Conservation (phyloP, 2,888 invertebrate species). For the Idaea biselata region DNA sequence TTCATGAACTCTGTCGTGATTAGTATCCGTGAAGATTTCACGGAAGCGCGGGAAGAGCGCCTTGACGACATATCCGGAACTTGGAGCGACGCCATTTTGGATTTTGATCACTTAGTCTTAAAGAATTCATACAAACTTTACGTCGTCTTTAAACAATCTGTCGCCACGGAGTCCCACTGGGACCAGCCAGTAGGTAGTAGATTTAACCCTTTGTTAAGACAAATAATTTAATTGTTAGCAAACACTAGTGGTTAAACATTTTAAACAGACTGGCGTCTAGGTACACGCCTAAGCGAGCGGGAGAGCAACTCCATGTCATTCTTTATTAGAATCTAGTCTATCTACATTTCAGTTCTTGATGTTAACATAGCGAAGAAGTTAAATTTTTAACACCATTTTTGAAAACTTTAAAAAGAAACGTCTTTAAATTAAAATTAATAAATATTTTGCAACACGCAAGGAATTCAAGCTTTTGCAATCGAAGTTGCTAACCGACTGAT, state of each 20-base stretch:
- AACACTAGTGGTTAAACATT: too few species aligned
- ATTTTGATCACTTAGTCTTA: background rate
- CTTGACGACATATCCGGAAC: conserved; percentile 31
- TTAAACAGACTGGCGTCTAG: too few species aligned
- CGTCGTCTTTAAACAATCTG: too few species aligned
- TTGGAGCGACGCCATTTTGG: conserved; percentile 25
- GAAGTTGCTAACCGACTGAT: conserved; percentile 13
- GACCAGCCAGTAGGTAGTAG: too few species aligned
- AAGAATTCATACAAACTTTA: background rate
- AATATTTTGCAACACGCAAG: conserved; percentile 8
- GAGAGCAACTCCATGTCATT: too few species aligned
- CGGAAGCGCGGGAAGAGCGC: conserved; percentile 26
- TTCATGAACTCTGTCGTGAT: conserved; percentile 58
- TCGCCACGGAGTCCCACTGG: too few species aligned
- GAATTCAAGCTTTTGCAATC: conserved; percentile 8
- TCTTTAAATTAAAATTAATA: background rate
- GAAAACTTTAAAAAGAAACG: background rate
- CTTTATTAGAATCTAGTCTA: too few species aligned
- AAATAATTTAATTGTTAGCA: background rate
- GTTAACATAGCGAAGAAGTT: too few species aligned
- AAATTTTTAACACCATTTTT: background rate
- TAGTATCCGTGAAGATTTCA: conserved; percentile 34
- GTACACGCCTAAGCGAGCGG: too few species aligned
- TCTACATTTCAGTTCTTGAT: too few species aligned
- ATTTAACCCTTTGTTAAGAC: background rate